Base-by-base conservation (phyloP, 1,140 invertebrate species). In the Thaumatotibia leucotreta region DNA sequence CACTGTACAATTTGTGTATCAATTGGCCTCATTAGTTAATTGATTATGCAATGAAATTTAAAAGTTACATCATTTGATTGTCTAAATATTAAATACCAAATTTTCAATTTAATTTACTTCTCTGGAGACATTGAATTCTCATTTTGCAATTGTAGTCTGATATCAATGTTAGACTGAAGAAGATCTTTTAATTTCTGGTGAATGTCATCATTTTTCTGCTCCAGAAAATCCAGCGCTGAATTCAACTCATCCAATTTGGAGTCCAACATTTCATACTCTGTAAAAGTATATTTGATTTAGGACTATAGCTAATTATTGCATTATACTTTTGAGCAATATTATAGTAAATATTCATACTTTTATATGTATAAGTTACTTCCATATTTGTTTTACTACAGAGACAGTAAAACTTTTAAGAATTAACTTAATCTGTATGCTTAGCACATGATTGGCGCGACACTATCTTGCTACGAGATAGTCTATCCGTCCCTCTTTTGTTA, bases 141-240 rank as follows among this genome's bases (percentile, higher is more conserved):
- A 73, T 92, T 77, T 74, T 92, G 90, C 64, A 95, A 87, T 79
- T 95, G 93, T 80, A 94, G 87, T 68, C 95, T 92, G 49, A 95
- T 94, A 79, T 96, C 94, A 66, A 93, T 92, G 84, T 95, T 97
- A 0, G 95, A 95, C 79, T 96, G 92, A 0, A 97, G 82, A 10
- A 97, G 83, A 77, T 95, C 93, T 10, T 94, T 87, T 11, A 97
- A 80, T 85, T 95, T 94, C 35, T 93, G 93, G 77, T 95, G 93
- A 69, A 97, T 96, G 69, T 93, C 92, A 76, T 97, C 96, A 89
- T 96, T 97, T 70, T 96, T 95, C 67, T 93, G 92, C 83, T 97
- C 96, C 66, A 97, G 92, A 64, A 92, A 91, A 86, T 97, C 96
- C 70, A 97, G 83, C 29, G 94, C 95, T 49, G 92, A 92, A 82